Evolutionary conservation across 2,113 vertebrate genomes (phyloP).

Genomic region (Carollia perspicillata): DNA sequence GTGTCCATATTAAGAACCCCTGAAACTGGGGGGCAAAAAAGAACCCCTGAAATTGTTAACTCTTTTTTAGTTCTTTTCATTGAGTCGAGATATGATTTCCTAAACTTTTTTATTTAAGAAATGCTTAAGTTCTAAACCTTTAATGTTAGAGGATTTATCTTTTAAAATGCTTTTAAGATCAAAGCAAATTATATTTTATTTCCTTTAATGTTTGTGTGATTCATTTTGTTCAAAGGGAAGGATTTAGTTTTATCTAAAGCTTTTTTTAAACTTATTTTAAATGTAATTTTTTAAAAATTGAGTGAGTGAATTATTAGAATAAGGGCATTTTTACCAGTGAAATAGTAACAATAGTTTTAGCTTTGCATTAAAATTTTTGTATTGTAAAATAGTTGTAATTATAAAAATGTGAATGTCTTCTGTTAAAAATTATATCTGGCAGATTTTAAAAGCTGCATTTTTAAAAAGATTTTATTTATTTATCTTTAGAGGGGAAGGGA

Average conservation of each 20-base stretch:
- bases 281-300: not conserved
- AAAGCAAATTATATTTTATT: slow-evolving; percentile 52
- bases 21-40: not conserved
- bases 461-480: too few relatives aligned
- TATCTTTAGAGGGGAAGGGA: too few relatives aligned
- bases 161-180: slow-evolving; percentile 60
- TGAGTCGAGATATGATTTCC: not conserved
- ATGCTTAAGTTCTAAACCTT: slow-evolving; percentile 17
- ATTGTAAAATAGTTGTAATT: slow-evolving; percentile 12
- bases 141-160: slow-evolving; percentile 56
- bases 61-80: not conserved
- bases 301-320: slow-evolving; percentile 21
- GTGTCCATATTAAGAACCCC: not conserved
- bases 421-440: not conserved
- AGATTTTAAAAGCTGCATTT: not conserved
- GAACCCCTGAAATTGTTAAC: not conserved
- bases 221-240: slow-evolving; percentile 54
- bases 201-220: slow-evolving; percentile 71
- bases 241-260: slow-evolving; percentile 42
- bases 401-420: not conserved
- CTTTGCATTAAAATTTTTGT: not conserved
- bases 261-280: slow-evolving; percentile 13
- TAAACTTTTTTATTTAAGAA: slow-evolving; percentile 25
- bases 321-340: not conserved
- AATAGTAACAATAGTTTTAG: not conserved